Base-by-base conservation (phyloP, 2,113 vertebrate species). In the Pseudopodoces humilis region DNA sequence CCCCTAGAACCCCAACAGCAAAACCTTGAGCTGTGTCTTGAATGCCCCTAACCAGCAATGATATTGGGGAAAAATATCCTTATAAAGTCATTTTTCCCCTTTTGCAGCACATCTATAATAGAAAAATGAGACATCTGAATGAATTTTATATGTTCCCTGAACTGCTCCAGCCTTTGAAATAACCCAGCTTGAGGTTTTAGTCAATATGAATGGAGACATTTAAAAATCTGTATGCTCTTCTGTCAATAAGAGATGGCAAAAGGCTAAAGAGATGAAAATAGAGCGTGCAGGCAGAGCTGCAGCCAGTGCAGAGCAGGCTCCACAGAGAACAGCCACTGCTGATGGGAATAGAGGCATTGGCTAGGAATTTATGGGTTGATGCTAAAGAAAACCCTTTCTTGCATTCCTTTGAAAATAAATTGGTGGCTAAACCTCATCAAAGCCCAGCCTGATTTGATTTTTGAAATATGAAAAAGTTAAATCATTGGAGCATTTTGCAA, bases 151-250 rank as follows among this genome's bases (percentile, higher is more conserved):
- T 79, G 81, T 72, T 80, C 60, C 91, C 78, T 75, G 81, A 93
- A 71, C 49, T 53, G 83, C 88, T 96, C 27, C 13, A 76, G 75
- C 63, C 79, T 97, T 91, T 93, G 74, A 96, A 95, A 95, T 88
- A 91, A 87, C 83, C 92, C 94, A 88, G 92, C 71, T 71, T 85
- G 96, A 96, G 85, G 71, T 80, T 94, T 95, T 50, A 94, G 94
- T 97, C 97, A 92, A 97, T 97, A 92, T 70, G 92, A 94, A 84
- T 74, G 79, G 86, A 97, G 86, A 77, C 88, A 86, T 95, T 97
- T 91, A 75, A 85, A 92, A 92, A 91, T 78, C 83, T 37, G 24
- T 81, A 83, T 44, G 91, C 68, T 83, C 71, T 68, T 85, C 92
- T 81, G 86, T 96, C 93, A 90, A 94, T 95, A 94, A 47, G 25